A percentile compares a stretch with the other conserved stretches of the same genome.
These are phyloP conservation scores for Rattus norvegicus DNA, from an alignment of 2,113 vertebrate species.

Conservation along the genomic window GRCr8 NC_086026.1:70531501-70532000, in stretches of 20 bases:
- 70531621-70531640: neutral
- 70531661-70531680: too few species aligned
- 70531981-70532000: neutral
- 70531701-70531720: neutral
- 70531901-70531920: neutral
- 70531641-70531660: neutral
- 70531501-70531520: neutral
- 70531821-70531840: neutral
- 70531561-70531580: neutral
- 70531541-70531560: fast-evolving
- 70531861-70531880: neutral
- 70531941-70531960: neutral
- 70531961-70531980: neutral
- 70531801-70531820: neutral
- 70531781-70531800: neutral
- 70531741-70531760: neutral
- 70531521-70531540: neutral
- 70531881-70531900: neutral
- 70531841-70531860: neutral
- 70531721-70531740: neutral
- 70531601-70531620: neutral
- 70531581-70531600: neutral
- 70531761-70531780: neutral
- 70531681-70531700: neutral
- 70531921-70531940: neutral